These are phyloP conservation scores for Erpornis zantholeuca DNA, from an alignment of 2,113 vertebrate species.

Conservation along the genomic window DNA sequence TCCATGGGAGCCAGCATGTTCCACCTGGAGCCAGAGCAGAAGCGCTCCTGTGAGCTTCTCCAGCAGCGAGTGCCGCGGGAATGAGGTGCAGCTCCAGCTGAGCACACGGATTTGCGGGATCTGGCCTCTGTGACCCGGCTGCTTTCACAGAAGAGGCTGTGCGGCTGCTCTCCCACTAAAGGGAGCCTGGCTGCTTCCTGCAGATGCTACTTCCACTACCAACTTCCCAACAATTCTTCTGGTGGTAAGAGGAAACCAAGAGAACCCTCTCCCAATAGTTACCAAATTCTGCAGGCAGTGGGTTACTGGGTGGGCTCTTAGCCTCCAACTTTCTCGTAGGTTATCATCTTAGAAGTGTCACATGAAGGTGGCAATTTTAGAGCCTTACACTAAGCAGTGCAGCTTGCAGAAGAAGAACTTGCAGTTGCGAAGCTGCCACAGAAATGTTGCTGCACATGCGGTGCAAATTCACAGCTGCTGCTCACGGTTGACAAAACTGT, in stretches of 20 bases:
- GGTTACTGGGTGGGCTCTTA: neutral
- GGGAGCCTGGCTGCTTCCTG: neutral
- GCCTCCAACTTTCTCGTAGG: neutral
- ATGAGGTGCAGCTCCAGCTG: neutral
- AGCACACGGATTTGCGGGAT: neutral
- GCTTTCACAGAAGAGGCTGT: neutral
- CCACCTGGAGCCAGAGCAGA: neutral
- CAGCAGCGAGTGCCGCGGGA: neutral
- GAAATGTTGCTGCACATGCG: fast-evolving
- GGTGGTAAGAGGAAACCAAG: neutral
- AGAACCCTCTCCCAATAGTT: fast-evolving
- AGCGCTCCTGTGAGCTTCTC: neutral
- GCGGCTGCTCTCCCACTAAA: neutral
- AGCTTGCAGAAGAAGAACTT: neutral
- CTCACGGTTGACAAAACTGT: fast-evolving
- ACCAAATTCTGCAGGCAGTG: neutral
- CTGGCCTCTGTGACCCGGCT: neutral
- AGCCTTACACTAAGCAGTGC: neutral
- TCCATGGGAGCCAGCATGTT: neutral
- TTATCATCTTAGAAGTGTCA: neutral
- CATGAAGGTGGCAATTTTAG: neutral
- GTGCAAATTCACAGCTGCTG: neutral
- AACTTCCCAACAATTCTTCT: neutral
- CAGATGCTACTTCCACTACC: neutral
- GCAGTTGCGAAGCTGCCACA: neutral